Conservation (phyloP, 2,888 invertebrate species). For the Listrodromus nycthemerus region DNA sequence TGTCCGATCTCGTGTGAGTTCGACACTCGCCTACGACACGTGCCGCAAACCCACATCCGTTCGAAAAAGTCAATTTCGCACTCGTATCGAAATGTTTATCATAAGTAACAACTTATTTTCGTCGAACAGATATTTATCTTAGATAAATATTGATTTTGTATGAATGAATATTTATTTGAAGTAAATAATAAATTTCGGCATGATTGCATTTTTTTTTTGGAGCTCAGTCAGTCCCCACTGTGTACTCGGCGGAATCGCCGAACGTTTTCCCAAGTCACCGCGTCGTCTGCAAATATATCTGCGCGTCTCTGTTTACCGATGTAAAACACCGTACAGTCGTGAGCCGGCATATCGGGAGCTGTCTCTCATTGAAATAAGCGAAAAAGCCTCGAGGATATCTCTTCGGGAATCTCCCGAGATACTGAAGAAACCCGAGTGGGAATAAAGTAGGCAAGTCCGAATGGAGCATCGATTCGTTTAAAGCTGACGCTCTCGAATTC, state of each 20-base stretch:
- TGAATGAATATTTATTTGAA: not conserved
- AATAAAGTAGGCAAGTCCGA: slow-evolving; percentile 2
- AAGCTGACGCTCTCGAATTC: slow-evolving; percentile 18
- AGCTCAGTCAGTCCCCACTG: not conserved
- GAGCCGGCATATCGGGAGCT: slow-evolving; percentile 11
- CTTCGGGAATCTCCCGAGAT: slow-evolving; percentile 13
- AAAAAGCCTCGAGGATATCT: slow-evolving; percentile 23
- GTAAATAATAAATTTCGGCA: not conserved
- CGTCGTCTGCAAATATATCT: slow-evolving; percentile 2
- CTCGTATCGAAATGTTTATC: no score
- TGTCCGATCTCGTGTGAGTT: no score
- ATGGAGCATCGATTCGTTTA: slow-evolving; percentile 13
- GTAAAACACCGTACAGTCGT: not conserved
- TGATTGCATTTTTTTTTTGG: not conserved
- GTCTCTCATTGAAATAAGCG: slow-evolving; percentile 22
- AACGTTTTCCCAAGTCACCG: not conserved
- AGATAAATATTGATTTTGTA: not conserved
- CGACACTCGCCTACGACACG: no score
- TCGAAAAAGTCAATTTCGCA: no score
- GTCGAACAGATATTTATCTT: no score
- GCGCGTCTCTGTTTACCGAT: not conserved
- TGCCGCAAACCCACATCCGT: no score
- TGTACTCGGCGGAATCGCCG: not conserved
- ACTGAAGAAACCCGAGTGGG: not conserved
- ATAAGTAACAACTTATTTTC: no score